These are phyloP conservation scores for Onthophagus sagittarius DNA, from an alignment of 2,888 invertebrate species.

Conservation along the genomic window DNA sequence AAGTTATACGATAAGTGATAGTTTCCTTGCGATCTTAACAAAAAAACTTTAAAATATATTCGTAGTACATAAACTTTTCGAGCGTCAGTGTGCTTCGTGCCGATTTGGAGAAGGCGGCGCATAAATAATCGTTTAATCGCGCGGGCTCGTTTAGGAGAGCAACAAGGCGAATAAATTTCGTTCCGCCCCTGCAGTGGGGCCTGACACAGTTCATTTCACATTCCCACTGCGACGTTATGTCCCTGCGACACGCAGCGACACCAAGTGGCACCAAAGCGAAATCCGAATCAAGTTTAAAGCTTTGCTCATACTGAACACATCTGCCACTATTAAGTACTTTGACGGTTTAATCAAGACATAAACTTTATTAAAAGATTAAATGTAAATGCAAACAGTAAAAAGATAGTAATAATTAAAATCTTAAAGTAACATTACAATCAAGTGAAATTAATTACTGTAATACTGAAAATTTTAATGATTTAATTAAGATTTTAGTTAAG, in stretches of 20 bases:
- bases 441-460: too few species aligned
- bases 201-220: conserved; percentile 18
- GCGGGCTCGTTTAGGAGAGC: conserved; percentile 15
- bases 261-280: not conserved
- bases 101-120: conserved; percentile 8
- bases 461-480: too few species aligned
- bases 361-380: too few species aligned
- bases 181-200: conserved; percentile 17
- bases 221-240: conserved; percentile 20
- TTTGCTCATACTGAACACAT: not conserved
- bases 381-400: too few species aligned
- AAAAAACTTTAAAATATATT: not conserved
- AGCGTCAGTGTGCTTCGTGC: not conserved
- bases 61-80: not conserved
- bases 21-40: not conserved
- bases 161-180: conserved; percentile 19
- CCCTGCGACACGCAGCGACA: conserved; percentile 16
- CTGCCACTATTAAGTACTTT: not conserved
- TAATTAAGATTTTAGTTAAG: not conserved
- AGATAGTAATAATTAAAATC: too few species aligned
- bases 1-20: not conserved
- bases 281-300: not conserved
- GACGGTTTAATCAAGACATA: not conserved
- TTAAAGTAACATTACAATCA: too few species aligned
- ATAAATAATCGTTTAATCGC: conserved; percentile 19